These are phyloP conservation scores for Plusia festucae DNA, from an alignment of 2,888 invertebrate genomes.

Conservation along the genomic window DNA sequence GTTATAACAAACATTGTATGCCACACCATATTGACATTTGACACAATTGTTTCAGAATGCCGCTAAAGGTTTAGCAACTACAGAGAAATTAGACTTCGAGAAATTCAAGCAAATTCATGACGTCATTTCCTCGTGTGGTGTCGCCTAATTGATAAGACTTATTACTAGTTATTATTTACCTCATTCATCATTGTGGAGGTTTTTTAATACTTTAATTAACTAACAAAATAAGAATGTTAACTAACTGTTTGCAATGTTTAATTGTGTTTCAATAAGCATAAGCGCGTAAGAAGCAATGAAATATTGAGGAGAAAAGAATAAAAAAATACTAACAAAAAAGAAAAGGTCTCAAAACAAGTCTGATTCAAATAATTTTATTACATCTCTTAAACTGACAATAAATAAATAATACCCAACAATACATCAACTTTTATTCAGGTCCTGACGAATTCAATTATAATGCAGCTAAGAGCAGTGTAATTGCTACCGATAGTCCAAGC, in stretches of 20 bases:
- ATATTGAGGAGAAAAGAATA: constrained; percentile 11
- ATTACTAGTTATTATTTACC: too few species aligned
- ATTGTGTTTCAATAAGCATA: not conserved
- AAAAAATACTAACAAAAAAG: constrained; percentile 31
- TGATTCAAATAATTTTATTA: constrained; percentile 74
- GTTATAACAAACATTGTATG: not conserved
- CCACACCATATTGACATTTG: not conserved
- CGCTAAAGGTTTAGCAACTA: constrained; percentile 81
- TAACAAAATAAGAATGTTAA: constrained; percentile 6
- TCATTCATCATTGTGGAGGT: constrained; percentile 18
- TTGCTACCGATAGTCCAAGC: constrained; percentile 69
- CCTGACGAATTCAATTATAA: constrained; percentile 72
- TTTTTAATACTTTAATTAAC: constrained; percentile 16
- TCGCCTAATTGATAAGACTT: constrained; percentile 61
- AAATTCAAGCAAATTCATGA: constrained; percentile 84
- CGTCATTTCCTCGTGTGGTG: constrained; percentile 76
- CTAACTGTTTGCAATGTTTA: constrained; percentile 10
- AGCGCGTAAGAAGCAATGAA: too few species aligned
- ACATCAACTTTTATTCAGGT: constrained; percentile 51
- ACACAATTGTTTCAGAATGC: constrained; percentile 72
- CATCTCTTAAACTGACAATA: constrained; percentile 72
- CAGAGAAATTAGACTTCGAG: constrained; percentile 82
- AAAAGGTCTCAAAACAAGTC: constrained; percentile 62
- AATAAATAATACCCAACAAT: constrained; percentile 76
- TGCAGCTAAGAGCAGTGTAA: constrained; percentile 78